Percentiles rank a stretch among this genome's conserved stretches.
Evolutionary conservation across 2,113 vertebrate species (phyloP).

Genomic region (Passer montanus): DNA sequence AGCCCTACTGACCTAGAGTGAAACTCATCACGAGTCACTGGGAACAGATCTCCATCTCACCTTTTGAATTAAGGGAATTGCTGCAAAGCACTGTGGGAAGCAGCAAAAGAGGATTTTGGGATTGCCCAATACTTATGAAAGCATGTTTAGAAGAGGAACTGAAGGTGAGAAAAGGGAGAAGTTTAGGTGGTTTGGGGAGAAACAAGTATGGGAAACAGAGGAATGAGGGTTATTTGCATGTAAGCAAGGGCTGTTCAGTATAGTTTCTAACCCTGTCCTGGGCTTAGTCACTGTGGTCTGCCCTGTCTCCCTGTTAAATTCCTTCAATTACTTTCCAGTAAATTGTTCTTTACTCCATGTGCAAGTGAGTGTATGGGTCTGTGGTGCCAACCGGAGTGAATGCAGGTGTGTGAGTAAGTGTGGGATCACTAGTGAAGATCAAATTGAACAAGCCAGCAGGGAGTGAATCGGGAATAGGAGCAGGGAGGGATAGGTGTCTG

Average conservation of each 20-base stretch:
- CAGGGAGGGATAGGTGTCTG: not conserved
- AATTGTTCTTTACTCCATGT: not conserved
- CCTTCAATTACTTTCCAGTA: not conserved
- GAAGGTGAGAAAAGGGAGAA: not conserved
- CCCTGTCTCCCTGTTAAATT: not conserved
- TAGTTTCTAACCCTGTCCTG: not conserved
- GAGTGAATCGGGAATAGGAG: not conserved
- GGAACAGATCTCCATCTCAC: not conserved
- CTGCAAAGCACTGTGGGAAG: not conserved
- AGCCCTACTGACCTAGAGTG: not conserved
- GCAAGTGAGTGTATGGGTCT: fast-evolving
- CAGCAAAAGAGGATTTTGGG: not conserved
- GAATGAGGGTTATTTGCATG: not conserved
- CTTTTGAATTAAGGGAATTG: not conserved
- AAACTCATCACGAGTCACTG: fast-evolving
- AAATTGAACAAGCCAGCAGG: fast-evolving
- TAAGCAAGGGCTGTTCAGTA: not conserved
- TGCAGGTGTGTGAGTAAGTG: fast-evolving
- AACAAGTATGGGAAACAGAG: not conserved
- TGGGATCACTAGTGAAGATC: not conserved
- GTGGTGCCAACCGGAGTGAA: not conserved
- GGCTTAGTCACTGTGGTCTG: not conserved
- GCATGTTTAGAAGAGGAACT: not conserved
- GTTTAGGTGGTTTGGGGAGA: not conserved
- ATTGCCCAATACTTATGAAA: not conserved